Evolutionary conservation across 2,797 vertebrate species (phyloP).

Genomic region (Anolis apletophallus): DNA sequence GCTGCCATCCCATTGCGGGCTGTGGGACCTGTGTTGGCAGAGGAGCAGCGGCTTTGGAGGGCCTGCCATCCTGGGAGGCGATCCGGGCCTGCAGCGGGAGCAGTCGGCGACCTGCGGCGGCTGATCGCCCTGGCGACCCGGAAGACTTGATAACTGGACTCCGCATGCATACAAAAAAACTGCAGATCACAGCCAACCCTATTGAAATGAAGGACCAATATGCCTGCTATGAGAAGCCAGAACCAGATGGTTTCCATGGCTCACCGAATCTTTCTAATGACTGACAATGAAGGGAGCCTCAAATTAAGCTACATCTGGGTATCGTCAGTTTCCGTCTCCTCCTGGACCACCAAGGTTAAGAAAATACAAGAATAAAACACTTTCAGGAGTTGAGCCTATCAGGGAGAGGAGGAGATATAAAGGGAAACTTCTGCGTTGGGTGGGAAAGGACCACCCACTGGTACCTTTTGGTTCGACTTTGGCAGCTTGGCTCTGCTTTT

Average conservation of each 20-base stretch:
- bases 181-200: too few relatives aligned
- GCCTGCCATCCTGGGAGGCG: too few relatives aligned
- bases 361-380: neutral
- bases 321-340: neutral
- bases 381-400: neutral
- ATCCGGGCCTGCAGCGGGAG: too few relatives aligned
- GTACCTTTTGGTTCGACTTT: neutral
- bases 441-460: neutral
- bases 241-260: neutral
- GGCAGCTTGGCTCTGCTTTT: neutral
- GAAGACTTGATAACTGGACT: too few relatives aligned
- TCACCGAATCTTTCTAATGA: neutral
- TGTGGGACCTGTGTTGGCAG: too few relatives aligned
- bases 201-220: too few relatives aligned
- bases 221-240: neutral
- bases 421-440: neutral
- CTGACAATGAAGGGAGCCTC: neutral
- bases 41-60: too few relatives aligned
- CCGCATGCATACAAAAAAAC: too few relatives aligned
- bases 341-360: slow-evolving; percentile 1
- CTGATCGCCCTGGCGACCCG: too few relatives aligned
- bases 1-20: too few relatives aligned
- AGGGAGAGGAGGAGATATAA: too few relatives aligned
- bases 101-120: too few relatives aligned
- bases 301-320: neutral